Base-by-base conservation (phyloP, 2,797 vertebrate genomes). In the Halcyon smyrnensis region DNA sequence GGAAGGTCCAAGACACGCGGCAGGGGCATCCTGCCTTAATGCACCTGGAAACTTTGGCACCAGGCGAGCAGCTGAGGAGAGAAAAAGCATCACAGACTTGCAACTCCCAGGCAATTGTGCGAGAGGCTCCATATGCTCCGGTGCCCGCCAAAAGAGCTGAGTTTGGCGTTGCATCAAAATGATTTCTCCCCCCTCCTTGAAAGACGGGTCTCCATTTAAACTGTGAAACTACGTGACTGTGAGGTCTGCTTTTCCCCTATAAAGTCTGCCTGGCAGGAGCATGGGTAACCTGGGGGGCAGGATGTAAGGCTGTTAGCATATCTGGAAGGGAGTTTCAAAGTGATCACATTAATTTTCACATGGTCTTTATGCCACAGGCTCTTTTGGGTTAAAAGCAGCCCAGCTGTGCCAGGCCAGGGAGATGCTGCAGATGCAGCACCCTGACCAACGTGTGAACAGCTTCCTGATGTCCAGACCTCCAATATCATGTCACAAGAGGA, bases 1-100 rank as follows among this genome's bases (percentile, higher is more conserved):
- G 67, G 85, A 79, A 89, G 46, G 73, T 89, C 81, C 93, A 48
- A 83, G 92, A 32, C 0, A 3, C 27, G 0, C 12, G 1, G 81
- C 17, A 1, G 95, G 93, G 63, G 68, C 84, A 85, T 89, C 92
- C 78, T 93, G 89, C 77, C 84, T 83, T 89, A 30, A 25, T 63
- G 91, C 94, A 94, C 87, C 94, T 95, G 91, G 82, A 95, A 95
- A 76, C 65, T 41, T 51, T 91, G 87, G 93, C 94, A 77, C 34
- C 39, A 57, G 85, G 70, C 19, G 15, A 88, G 85, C 79, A 91
- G 83, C 89, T 79, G 95, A 93, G 87, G 39, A 82, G 59, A 82
- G 62, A 34, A 67, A 85, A 92, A 85, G 17, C 70, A 79, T 53
- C 87, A 46, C 59, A 88, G 89, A 71, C 34, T 73, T 73, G 89